Base-by-base conservation (phyloP, 2,888 invertebrate genomes). In the Drosophila prostipennis region DNA sequence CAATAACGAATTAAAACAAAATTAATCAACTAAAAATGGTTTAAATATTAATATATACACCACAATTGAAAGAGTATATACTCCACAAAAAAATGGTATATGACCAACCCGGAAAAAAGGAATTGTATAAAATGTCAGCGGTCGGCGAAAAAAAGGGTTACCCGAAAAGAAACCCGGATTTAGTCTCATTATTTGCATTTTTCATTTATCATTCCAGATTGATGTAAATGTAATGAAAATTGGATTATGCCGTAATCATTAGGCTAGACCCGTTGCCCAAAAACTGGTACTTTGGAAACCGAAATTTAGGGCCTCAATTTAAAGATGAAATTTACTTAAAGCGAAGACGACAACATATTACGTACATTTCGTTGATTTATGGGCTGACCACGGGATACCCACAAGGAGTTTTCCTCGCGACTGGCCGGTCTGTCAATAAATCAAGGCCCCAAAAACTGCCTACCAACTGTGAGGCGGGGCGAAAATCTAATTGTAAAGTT, bases 401-500 rank as follows among this genome's bases (percentile, higher is more conserved):
- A 56, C 51, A 70, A 63, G 72, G 57, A 74, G 80, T 34, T 19
- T 29, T 37, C 10, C 43, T 37, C 63, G 64, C 49, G 48, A 48
- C 39, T 46, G 53, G 39, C 26, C 14, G 67, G 69, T 58, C 64
- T 78, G 82, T 82, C 85, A 78, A 85, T 81, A 81, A 85, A 81
- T 81, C 85, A 79, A 67, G 63, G 65, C 77, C 56, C 56, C 36
- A 1, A 39, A 68, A 58, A 52, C 48, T 42, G 32, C 16, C 48
- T 48, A 13, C 52, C 53, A 63, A 39, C 64, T 54, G 65, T 40
- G 39, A 26, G 55, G 29, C 37, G 49, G 37, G 36, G 78, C 60
- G 61, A 69, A 77, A 82, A 85, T 86, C 80, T 82, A 82, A 82
- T 86, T 82, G 83, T 83, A 80, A 82, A 83, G 86, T 82, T 82